Evolutionary conservation across 2,797 vertebrate species (phyloP), one percentile per base, ranked within the genome.

Genomic region (Pipistrellus pipistrellus): DNA sequence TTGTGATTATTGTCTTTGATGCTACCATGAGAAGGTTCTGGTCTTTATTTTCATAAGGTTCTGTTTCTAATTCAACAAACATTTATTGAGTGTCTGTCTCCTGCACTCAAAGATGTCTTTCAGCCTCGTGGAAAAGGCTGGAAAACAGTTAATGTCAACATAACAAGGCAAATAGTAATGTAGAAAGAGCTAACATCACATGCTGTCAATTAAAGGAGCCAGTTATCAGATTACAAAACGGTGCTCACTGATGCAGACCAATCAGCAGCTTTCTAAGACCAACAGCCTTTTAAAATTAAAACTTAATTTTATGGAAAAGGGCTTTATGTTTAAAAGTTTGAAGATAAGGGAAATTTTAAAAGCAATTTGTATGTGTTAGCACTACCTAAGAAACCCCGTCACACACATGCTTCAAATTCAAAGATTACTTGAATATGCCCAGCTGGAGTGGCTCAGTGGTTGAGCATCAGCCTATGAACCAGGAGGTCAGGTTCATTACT

Each of bases 261-360:
- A 18, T n/a, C 8, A 38, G 32, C 20, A 41, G 30, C 71, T 91
- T 93, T 72, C 18, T 23, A 48, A 89, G 55, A 64, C 6, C 12
- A 94, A 30, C 17, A 88, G 51, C 14, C 23, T 78, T 76, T 85
- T 84, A 0, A 73, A 92, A 83, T 80, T 57, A 66, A 69, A 51
- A 4, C 86, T 85, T 89, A 55, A 83, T 66, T 57, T 87, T 68
- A 68, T 4, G n/a, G 68, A 48, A 85, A 71, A 71, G 15, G 17
- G 20, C 25, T 84, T 93, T 92, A 21, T 88, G 71, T 87, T 92
- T 38, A 66, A 90, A 89, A 71, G 2, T 57, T 85, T 59, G 44
- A 83, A 73, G 72, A 14, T 32, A 69, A 87, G 20, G 86, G 27
- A 55, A 15, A 21, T 27, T 48, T 85, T n/a, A 8, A 73, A 64